Evolutionary conservation across 2,888 invertebrate species (phyloP), one percentile per base, ranked within the genome.

Genomic region (Oasisia sp.): DNA sequence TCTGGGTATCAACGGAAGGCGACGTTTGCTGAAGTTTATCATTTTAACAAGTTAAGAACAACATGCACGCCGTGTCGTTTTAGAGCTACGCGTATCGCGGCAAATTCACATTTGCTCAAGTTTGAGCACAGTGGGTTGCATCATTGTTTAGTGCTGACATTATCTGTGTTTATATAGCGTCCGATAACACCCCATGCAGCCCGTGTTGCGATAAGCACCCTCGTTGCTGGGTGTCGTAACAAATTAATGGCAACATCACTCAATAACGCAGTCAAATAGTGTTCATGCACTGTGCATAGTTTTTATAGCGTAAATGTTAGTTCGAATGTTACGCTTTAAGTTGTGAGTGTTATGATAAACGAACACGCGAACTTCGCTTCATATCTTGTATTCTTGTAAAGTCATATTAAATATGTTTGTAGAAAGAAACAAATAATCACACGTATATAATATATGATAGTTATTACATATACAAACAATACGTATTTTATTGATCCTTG

Each of bases 101-200:
- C 11, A 56, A 19, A 56, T 14, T 56, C 56, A 56, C 56, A 19
- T 56, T 56, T 74, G n/a, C 74, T 27, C 27, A n/a, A 74, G 74
- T 74, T 27, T n/a, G 27, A 27, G 74, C 74, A 5, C 74, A 74
- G 27, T 27, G n/a, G 19, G 74, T 74, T 19, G 27, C n/a, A 74
- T 74, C 74, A n/a, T 19, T 74, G 74, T 27, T 74, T 74, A 74
- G 74, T 74, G n/a, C 74, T 74, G 27, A 19, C 74, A 74, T 74
- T 74, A 74, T 74, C 74, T 74, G 74, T 74, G n/a, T 74, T 74
- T 74, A 74, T 74, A 19, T 74, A 74, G 74, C 74, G 74, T 74
- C 27, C 74, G 74, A 74, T 74, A 74, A 74, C 74, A 74, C 27
- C 27, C 27, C 19, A 74, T 27, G 74, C 14, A 14, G 56, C 56